Conservation (phyloP, 2,113 vertebrate species). For the Sialia sialis region DNA sequence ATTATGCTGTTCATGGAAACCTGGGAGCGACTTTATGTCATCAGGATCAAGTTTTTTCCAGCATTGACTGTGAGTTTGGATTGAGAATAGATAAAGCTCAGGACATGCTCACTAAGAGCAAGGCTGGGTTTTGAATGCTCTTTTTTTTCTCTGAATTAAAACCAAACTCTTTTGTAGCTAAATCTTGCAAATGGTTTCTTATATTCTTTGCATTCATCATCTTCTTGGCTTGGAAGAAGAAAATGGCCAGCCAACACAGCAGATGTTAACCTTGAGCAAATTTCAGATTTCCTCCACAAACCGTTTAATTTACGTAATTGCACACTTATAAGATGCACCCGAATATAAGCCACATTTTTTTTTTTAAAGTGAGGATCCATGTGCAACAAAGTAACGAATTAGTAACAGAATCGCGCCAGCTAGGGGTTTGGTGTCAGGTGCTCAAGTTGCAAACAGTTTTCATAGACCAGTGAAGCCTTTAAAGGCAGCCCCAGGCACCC, state of each 20-base stretch:
- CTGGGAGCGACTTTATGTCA: neutral
- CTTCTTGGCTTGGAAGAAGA: neutral
- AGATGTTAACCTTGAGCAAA: neutral
- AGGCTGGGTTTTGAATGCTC: neutral
- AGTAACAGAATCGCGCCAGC: too few relatives aligned
- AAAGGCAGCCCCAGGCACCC: too few relatives aligned
- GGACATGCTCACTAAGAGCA: neutral
- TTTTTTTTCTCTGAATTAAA: neutral
- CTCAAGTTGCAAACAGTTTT: too few relatives aligned
- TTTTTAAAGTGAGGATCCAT: too few relatives aligned
- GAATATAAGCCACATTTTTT: too few relatives aligned
- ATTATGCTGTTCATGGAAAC: neutral
- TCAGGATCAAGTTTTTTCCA: neutral
- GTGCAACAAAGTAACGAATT: too few relatives aligned
- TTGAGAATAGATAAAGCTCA: neutral
- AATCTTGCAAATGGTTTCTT: neutral
- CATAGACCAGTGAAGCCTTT: too few relatives aligned
- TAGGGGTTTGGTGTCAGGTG: too few relatives aligned
- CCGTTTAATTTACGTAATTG: neutral
- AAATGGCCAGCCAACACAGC: neutral
- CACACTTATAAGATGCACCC: too few relatives aligned
- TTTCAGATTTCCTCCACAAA: neutral
- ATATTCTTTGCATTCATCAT: neutral
- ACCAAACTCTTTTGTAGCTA: neutral
- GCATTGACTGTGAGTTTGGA: rapidly evolving